Evolutionary conservation across 2,888 invertebrate genomes (phyloP), one percentile per base, ranked within the genome.

Genomic region (Sinhomidia bicolor): DNA sequence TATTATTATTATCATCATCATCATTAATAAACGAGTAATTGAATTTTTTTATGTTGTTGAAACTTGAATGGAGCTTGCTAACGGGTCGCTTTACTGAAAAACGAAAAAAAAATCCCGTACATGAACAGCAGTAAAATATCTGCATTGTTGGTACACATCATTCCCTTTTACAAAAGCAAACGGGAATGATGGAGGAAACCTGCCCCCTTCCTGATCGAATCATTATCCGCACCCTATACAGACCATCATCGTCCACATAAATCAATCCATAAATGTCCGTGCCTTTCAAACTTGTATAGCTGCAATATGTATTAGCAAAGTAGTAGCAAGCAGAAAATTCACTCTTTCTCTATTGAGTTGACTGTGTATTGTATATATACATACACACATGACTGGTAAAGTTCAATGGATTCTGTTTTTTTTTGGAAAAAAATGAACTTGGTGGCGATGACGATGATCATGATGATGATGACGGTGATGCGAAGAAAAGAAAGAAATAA

Each of bases 121-220:
- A 10, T n/a, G n/a, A n/a, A n/a, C n/a, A n/a, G n/a, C n/a, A n/a
- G n/a, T n/a, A n/a, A n/a, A n/a, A n/a, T n/a, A n/a, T n/a, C n/a
- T n/a, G n/a, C n/a, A n/a, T n/a, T n/a, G n/a, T n/a, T n/a, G n/a
- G n/a, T n/a, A n/a, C n/a, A n/a, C n/a, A n/a, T n/a, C n/a, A n/a
- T n/a, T n/a, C n/a, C n/a, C n/a, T n/a, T n/a, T n/a, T n/a, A n/a
- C n/a, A n/a, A n/a, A n/a, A n/a, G n/a, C n/a, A n/a, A n/a, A n/a
- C n/a, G 6, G 44, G 47, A 74, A 47, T 74, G 44, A 65, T 65
- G 36, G 32, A 71, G 41, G n/a, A n/a, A 62, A 17, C 65, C 54
- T 23, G 82, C 74, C 84, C 76, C 60, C 51, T 85, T 85, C 76
- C 83, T 71, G 74, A 84, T 76, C 29, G 78, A 62, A 85, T 78